Evolutionary conservation across 2,888 invertebrate genomes (phyloP).

Genomic region (Mechanitis messenoides): DNA sequence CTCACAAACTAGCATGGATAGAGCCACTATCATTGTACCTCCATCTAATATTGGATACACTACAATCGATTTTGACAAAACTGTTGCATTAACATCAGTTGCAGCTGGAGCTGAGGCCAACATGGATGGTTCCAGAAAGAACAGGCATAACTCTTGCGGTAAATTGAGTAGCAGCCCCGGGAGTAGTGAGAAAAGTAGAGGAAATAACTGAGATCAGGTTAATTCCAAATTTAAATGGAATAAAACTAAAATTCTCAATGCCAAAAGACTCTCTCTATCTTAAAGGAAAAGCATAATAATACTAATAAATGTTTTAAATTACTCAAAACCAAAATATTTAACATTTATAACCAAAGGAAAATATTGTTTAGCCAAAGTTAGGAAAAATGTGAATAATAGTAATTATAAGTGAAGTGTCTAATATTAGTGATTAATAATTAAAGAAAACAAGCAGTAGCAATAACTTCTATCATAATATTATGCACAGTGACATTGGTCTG

Average conservation of each 20-base stretch:
- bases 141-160: constrained; percentile 87
- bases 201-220: constrained; percentile 24
- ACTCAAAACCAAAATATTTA: constrained; percentile 14
- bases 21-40: constrained; percentile 65
- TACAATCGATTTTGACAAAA: constrained; percentile 95
- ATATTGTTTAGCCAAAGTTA: constrained; percentile 12
- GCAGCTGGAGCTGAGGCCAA: constrained; percentile 82
- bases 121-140: constrained; percentile 84
- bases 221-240: constrained; percentile 30
- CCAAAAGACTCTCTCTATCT: constrained; percentile 10
- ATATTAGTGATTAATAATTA: too few relatives aligned
- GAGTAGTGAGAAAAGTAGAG: constrained; percentile 45
- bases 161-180: constrained; percentile 68
- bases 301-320: background rate
- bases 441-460: too few relatives aligned
- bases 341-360: constrained; percentile 11
- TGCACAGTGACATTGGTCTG: background rate
- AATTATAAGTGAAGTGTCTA: too few relatives aligned
- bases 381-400: background rate
- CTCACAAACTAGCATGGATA: constrained; percentile 59
- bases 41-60: constrained; percentile 85
- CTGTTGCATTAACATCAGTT: constrained; percentile 90
- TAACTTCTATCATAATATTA: background rate
- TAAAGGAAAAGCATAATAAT: constrained; percentile 3
- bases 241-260: constrained; percentile 4